Evolutionary conservation across 2,113 vertebrate genomes (phyloP).

Genomic region (Python bivittatus): DNA sequence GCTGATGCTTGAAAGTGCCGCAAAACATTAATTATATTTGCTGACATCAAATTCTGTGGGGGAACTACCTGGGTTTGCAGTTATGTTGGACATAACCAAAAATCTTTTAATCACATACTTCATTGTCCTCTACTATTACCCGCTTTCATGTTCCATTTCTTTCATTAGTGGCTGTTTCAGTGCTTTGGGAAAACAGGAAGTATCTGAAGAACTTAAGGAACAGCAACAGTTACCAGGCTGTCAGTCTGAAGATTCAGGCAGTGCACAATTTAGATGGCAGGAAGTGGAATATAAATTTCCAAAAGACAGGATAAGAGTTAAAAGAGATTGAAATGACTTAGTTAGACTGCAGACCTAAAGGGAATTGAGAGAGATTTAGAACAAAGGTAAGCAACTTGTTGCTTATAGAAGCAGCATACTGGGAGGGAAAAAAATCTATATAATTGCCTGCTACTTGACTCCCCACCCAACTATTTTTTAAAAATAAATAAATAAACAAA

Average conservation of each 20-base stretch:
- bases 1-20: neutral
- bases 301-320: neutral
- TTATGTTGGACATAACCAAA: neutral
- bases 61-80: neutral
- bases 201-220: neutral
- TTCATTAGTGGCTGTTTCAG: neutral
- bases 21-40: conserved; percentile 19
- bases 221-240: neutral
- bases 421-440: too few relatives aligned
- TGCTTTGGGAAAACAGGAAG: neutral
- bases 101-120: conserved; percentile 19
- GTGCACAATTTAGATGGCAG: neutral
- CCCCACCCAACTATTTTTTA: too few relatives aligned
- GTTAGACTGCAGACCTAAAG: neutral
- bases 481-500: too few relatives aligned
- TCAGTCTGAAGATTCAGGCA: neutral
- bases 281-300: neutral
- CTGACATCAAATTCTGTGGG: conserved; percentile 7
- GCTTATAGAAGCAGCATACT: neutral
- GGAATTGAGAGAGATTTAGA: neutral
- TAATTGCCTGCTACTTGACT: too few relatives aligned
- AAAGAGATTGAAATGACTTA: neutral
- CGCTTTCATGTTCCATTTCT: neutral
- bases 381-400: neutral
- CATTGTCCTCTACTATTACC: neutral